These are phyloP conservation scores for Prietella phreatophila DNA, from an alignment of 2,113 vertebrate species.

Conservation along the genomic window DNA sequence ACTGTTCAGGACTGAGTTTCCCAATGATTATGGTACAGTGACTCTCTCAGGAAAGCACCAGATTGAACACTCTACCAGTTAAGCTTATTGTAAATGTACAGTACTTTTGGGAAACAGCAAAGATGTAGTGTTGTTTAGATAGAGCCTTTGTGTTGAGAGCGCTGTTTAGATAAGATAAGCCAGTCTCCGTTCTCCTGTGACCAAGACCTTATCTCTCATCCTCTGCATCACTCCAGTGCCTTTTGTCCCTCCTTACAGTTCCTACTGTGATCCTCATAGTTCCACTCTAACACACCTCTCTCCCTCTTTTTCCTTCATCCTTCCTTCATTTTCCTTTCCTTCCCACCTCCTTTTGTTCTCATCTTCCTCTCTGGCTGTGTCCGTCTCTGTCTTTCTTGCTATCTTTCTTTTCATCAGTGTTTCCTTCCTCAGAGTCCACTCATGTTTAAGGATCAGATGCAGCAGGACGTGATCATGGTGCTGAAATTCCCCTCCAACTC, in stretches of 20 bases:
- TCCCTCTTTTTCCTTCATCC: slow-evolving; percentile 72
- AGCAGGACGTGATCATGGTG: slow-evolving; percentile 99
- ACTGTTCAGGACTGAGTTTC: neutral
- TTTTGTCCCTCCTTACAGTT: slow-evolving; percentile 42
- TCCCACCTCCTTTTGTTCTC: neutral
- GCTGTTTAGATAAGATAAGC: neutral
- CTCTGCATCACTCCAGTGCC: slow-evolving; percentile 46
- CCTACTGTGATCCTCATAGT: slow-evolving; percentile 67
- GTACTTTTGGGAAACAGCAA: neutral
- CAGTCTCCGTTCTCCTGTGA: neutral
- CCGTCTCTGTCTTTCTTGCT: slow-evolving; percentile 33
- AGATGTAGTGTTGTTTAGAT: neutral
- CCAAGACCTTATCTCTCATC: neutral
- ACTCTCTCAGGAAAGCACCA: neutral
- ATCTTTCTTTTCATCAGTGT: slow-evolving; percentile 92
- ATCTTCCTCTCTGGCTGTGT: neutral
- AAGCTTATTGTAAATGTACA: neutral
- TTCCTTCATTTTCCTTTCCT: slow-evolving; percentile 65
- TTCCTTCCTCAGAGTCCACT: slow-evolving; percentile 99
- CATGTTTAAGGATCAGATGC: slow-evolving; percentile 99
- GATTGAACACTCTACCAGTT: neutral
- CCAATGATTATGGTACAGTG: neutral
- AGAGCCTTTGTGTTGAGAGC: neutral
- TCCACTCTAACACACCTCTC: slow-evolving; percentile 66
- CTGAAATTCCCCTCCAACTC: slow-evolving; percentile 99